These are phyloP conservation scores for Antheraea assamensis DNA, from an alignment of 2,888 invertebrate species.

Conservation along the genomic window DNA sequence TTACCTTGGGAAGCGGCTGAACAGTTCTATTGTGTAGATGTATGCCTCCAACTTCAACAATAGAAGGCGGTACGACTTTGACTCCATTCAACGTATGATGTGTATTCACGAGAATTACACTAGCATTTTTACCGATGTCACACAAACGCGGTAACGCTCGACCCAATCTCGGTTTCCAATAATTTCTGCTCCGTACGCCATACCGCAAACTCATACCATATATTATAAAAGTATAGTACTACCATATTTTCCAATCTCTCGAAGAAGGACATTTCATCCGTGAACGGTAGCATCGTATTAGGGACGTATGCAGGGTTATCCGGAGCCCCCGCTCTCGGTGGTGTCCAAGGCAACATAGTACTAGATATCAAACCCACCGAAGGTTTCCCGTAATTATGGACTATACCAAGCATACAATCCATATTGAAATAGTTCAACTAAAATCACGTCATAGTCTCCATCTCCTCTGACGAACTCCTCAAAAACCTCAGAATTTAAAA, in stretches of 20 bases:
- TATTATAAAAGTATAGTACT: slow-evolving; percentile 36
- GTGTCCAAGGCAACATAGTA: slow-evolving; percentile 62
- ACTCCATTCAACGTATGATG: slow-evolving; percentile 68
- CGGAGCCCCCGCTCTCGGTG: slow-evolving; percentile 57
- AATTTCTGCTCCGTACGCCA: slow-evolving; percentile 48
- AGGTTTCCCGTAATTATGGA: slow-evolving; percentile 63
- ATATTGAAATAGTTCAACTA: slow-evolving; percentile 76
- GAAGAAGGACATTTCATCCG: slow-evolving; percentile 62
- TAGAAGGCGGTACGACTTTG: slow-evolving; percentile 64
- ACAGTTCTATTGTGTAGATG: slow-evolving; percentile 58
- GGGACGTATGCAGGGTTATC: slow-evolving; percentile 71
- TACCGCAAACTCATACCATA: slow-evolving; percentile 46
- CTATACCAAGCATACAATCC: slow-evolving; percentile 72
- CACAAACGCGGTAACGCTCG: slow-evolving; percentile 53
- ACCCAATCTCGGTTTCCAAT: slow-evolving; percentile 55
- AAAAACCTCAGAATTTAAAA: slow-evolving; percentile 48
- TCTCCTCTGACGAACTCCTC: slow-evolving; percentile 49
- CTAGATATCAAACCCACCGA: slow-evolving; percentile 66
- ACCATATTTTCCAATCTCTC: slow-evolving; percentile 70
- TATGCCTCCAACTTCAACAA: slow-evolving; percentile 79
- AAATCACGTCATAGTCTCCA: slow-evolving; percentile 69
- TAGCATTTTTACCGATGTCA: slow-evolving; percentile 66
- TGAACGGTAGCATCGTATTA: slow-evolving; percentile 43
- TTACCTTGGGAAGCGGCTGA: slow-evolving; percentile 44
- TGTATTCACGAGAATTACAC: slow-evolving; percentile 72